Evolutionary conservation across 2,888 invertebrate genomes (phyloP).

Genomic region (Melitaea athalia): DNA sequence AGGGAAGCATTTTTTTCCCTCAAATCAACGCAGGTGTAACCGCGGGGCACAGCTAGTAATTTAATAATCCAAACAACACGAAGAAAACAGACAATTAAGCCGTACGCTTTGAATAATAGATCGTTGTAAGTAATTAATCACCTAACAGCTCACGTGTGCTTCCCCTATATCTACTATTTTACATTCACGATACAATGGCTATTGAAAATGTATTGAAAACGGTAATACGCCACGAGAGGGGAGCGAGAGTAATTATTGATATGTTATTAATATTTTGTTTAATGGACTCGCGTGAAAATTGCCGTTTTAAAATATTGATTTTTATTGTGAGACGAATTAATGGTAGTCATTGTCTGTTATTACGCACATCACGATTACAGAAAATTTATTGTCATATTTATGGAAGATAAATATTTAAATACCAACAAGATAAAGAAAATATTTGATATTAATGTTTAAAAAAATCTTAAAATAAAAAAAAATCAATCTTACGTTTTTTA

Average conservation of each 20-base stretch:
- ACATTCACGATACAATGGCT: conserved; percentile 46
- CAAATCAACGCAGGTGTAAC: no score
- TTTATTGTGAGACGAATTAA: neutral
- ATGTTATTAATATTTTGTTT: conserved; percentile 37
- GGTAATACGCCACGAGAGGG: conserved; percentile 37
- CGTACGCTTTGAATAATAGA: conserved; percentile 22
- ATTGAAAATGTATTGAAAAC: conserved; percentile 43
- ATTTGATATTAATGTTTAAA: no score
- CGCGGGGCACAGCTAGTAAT: no score
- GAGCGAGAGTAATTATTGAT: conserved; percentile 41
- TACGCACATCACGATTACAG: neutral
- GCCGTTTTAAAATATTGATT: conserved; percentile 6
- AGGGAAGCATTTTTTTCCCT: no score
- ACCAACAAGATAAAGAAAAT: no score
- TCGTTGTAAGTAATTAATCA: conserved; percentile 54
- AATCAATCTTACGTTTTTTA: no score
- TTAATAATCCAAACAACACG: neutral
- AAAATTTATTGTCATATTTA: no score
- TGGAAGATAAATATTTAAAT: no score
- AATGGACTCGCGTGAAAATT: conserved; percentile 34
- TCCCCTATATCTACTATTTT: conserved; percentile 42
- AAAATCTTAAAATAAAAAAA: no score
- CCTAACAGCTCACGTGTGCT: conserved; percentile 48
- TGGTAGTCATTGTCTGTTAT: neutral
- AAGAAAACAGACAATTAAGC: neutral